A percentile compares a stretch with the other conserved stretches of the same genome.
phyloP scores from a whole-genome alignment of 2,113 vertebrate species.

The Nansenia antarctica region DNA sequence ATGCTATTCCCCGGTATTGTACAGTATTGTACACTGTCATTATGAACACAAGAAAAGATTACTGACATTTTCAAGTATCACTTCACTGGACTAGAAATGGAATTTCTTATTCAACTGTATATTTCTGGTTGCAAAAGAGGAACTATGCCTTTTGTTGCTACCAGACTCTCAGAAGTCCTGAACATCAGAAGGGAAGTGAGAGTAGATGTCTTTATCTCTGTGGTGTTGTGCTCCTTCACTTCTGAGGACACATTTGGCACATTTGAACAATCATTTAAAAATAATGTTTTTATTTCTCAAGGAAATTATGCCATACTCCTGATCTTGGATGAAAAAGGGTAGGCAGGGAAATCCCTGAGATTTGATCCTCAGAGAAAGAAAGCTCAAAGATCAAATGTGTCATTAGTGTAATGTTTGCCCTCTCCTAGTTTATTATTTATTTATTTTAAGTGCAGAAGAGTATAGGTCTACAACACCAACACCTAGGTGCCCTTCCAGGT shows the following conservation, averaged over 20 bases:
- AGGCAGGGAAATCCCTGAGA: too few species aligned
- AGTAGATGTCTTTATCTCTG: constrained; percentile 46
- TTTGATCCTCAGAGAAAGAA: neutral
- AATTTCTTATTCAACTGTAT: constrained; percentile 1
- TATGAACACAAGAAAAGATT: too few species aligned
- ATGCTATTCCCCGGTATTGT: neutral
- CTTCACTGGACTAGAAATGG: neutral
- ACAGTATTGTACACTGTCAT: too few species aligned
- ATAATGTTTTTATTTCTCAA: neutral
- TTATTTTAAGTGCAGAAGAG: too few species aligned
- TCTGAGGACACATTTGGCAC: constrained; percentile 20
- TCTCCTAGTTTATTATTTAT: too few species aligned
- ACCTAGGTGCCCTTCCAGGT: too few species aligned
- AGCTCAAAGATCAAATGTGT: neutral
- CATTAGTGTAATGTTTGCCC: too few species aligned
- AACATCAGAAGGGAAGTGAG: constrained; percentile 69
- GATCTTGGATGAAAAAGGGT: too few species aligned
- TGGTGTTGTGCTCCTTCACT: constrained; percentile 18
- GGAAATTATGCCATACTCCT: too few species aligned
- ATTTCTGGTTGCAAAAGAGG: constrained; percentile 37
- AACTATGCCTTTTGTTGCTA: constrained; percentile 35
- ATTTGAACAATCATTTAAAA: neutral
- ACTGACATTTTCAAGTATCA: neutral
- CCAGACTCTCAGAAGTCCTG: constrained; percentile 26
- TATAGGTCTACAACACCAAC: too few species aligned